These are phyloP conservation scores for Calephelis perditalis DNA, from an alignment of 2,888 invertebrate species.

Conservation along the genomic window DNA sequence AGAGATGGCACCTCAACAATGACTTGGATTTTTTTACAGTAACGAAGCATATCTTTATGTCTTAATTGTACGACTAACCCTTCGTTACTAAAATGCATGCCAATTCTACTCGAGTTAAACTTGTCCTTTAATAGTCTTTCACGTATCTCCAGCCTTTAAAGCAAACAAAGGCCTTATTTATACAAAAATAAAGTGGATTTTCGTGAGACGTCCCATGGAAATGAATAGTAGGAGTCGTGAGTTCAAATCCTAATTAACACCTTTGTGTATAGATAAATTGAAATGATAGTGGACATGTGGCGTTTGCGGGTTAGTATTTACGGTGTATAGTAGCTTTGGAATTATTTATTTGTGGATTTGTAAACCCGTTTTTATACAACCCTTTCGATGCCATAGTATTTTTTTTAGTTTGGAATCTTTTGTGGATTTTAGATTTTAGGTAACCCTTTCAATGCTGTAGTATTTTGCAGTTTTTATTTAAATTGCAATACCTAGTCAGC, in stretches of 20 bases:
- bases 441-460: not conserved
- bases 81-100: conserved; percentile 57
- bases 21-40: not conserved
- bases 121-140: conserved; percentile 63
- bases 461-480: not conserved
- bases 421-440: not conserved
- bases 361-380: not conserved
- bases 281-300: conserved; percentile 55
- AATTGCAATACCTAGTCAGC: too few relatives aligned
- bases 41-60: conserved; percentile 34
- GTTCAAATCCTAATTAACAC: conserved; percentile 75
- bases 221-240: conserved; percentile 68
- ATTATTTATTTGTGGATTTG: conserved; percentile 16
- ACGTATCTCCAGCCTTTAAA: conserved; percentile 62
- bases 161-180: conserved; percentile 33
- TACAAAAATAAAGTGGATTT: conserved; percentile 31
- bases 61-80: conserved; percentile 57
- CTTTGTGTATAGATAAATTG: conserved; percentile 71
- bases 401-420: not conserved
- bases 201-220: conserved; percentile 22
- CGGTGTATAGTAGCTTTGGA: conserved; percentile 19
- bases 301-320: conserved; percentile 44
- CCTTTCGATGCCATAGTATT: not conserved
- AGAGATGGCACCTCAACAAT: too few relatives aligned
- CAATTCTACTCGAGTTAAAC: conserved; percentile 67